Base-by-base conservation (phyloP, 2,797 vertebrate genomes). In the Scleropages formosus region DNA sequence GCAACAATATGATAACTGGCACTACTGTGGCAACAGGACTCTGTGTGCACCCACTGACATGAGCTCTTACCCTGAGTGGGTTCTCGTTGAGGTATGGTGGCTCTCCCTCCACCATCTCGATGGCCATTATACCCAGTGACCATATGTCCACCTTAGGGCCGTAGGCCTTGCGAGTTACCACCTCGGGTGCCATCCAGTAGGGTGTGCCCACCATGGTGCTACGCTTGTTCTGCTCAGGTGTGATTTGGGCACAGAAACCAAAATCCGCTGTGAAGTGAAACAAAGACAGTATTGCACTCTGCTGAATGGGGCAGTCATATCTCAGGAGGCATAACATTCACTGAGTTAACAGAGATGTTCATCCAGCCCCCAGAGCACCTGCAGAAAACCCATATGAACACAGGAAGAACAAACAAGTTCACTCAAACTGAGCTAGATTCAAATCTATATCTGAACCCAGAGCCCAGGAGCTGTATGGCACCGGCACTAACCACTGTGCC, bases 31-130 rank as follows among this genome's bases (percentile, higher is more conserved):
- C 31, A 39, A n/a, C n/a, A n/a, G n/a, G n/a, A n/a, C 6, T 39
- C 31, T 39, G 31, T 39, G 39, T 6, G 39, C 31, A 39, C 31
- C 6, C 31, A 39, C 39, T 39, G 31, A 39, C 31, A 39, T 39
- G 39, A 39, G 31, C 6, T n/a, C 93, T 91, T 92, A 95, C 94
- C 93, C 95, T 95, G 90, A 96, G 94, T 84, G 95, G 94, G 87
- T 96, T 95, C 89, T 96, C 95, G 59, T 96, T 95, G 85, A 96
- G 92, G 82, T 95, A 96, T 20, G 95, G 95, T 44, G 95, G 95
- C 83, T 96, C 94, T 84, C 95, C 95, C 91, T 96, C 95, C 84
- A 96, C 94, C 95, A 96, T 96, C 89, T 96, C 95, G 79, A 96
- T 95, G 75, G 94, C 94, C 95, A 96, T 95, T 86, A 96, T 95